phyloP scores from a whole-genome alignment of 2,113 vertebrate species.

The Calidris pygmaea region DNA sequence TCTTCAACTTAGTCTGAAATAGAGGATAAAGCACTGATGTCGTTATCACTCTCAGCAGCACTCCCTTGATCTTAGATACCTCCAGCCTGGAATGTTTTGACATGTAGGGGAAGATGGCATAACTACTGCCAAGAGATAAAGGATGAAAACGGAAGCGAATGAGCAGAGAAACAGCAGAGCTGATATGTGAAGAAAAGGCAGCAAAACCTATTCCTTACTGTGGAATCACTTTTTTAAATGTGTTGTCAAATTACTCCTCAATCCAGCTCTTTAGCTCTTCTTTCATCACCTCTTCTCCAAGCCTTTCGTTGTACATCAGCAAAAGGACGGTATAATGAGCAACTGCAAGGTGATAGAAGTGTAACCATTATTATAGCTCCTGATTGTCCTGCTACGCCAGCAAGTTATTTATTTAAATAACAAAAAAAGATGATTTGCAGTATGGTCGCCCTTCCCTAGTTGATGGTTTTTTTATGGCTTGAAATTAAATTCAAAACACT shows the following conservation, averaged over 20 bases:
- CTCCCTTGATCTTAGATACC: neutral
- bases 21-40: neutral
- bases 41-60: neutral
- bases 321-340: neutral
- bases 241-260: neutral
- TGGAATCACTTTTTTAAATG: neutral
- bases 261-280: neutral
- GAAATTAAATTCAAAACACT: neutral
- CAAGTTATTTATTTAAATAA: neutral
- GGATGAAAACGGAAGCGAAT: neutral
- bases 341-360: neutral
- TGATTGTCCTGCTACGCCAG: neutral
- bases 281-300: neutral
- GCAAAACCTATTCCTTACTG: neutral
- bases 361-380: neutral
- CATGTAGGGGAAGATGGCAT: neutral
- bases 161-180: neutral
- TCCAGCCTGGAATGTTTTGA: neutral
- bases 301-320: neutral
- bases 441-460: neutral
- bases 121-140: neutral
- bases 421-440: neutral
- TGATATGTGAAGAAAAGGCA: neutral
- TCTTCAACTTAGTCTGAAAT: neutral
- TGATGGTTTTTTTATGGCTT: neutral